A percentile compares a stretch with the other conserved stretches of the same genome.
Evolutionary conservation across 2,113 vertebrate genomes (phyloP).

Genomic region (Leucopternis melanops): DNA sequence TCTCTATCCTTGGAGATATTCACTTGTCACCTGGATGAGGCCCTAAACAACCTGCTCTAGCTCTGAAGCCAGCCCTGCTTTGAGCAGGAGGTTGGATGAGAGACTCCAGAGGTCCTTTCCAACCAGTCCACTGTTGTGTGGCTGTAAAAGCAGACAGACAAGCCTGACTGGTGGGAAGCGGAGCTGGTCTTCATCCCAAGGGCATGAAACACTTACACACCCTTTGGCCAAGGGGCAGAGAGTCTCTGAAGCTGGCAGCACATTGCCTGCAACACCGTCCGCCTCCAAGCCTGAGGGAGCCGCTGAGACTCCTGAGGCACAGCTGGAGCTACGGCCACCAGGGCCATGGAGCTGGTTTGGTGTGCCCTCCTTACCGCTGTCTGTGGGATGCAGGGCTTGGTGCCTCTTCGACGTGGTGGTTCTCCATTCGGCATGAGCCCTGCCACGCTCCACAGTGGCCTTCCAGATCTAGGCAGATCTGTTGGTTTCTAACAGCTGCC

Average conservation of each 20-base stretch:
- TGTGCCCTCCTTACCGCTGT: not conserved
- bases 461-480: not conserved
- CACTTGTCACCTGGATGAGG: not conserved
- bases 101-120: not conserved
- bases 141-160: not conserved
- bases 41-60: not conserved
- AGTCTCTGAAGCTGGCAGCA: not conserved
- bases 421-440: fast-evolving
- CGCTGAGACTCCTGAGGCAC: not conserved
- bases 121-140: not conserved
- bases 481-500: not conserved
- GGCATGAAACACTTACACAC: not conserved
- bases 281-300: not conserved
- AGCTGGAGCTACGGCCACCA: not conserved
- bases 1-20: not conserved
- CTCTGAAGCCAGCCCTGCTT: not conserved
- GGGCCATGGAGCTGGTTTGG: not conserved
- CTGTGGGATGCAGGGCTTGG: not conserved
- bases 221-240: not conserved
- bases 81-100: not conserved
- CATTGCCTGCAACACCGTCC: fast-evolving
- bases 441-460: not conserved
- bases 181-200: too few relatives aligned
- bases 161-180: not conserved
- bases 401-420: not conserved